Evolutionary conservation across 2,888 invertebrate species (phyloP).

Genomic region (Microctonus hyperodae): DNA sequence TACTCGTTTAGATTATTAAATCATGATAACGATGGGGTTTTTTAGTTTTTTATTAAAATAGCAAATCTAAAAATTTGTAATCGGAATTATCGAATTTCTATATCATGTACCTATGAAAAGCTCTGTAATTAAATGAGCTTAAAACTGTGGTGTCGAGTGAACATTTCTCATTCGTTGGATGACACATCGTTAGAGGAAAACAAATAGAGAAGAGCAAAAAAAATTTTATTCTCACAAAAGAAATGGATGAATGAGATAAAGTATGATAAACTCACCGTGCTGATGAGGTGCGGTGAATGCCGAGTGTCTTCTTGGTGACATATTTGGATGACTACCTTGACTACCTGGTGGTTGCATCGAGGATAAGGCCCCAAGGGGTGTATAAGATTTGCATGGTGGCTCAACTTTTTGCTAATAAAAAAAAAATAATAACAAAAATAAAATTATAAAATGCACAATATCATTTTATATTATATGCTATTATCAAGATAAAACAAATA

Average conservation of each 20-base stretch:
- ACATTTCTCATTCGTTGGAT: constrained; percentile 3
- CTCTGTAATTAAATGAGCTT: constrained; percentile 2
- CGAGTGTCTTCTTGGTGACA: constrained; percentile 62
- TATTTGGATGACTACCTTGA: constrained; percentile 59
- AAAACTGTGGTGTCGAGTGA: neutral
- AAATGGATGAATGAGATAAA: constrained; percentile 58
- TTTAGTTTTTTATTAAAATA: neutral
- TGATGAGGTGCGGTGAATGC: constrained; percentile 67
- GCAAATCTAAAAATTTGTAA: neutral
- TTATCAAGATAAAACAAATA: neutral
- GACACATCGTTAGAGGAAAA: constrained; percentile 45
- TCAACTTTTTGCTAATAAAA: constrained; percentile 53
- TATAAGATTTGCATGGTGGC: constrained; percentile 74
- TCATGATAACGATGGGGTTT: neutral
- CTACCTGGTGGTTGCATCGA: constrained; percentile 86
- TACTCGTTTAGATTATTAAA: neutral
- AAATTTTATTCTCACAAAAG: neutral
- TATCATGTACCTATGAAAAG: neutral
- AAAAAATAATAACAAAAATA: neutral
- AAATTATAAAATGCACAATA: too few relatives aligned
- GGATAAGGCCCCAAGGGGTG: constrained; percentile 82
- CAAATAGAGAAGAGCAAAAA: neutral
- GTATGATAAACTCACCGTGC: constrained; percentile 64
- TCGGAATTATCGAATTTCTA: neutral
- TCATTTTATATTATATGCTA: too few relatives aligned